Evolutionary conservation across 1,140 invertebrate genomes (phyloP), one percentile per base, ranked within the genome.

Genomic region (Dreissena polymorpha): DNA sequence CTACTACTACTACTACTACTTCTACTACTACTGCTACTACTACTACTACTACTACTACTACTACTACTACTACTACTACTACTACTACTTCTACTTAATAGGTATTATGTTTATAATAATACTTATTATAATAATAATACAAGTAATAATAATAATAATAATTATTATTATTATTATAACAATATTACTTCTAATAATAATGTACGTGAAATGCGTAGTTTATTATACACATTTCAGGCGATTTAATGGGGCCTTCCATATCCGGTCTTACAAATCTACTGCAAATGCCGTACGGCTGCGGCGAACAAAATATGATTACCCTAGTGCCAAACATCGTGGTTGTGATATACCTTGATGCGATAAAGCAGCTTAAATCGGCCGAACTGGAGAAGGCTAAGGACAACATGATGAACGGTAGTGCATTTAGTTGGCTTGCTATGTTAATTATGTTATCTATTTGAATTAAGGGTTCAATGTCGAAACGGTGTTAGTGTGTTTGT

Each of bases 291-390:
- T 96, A 95, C 76, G 97, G 97, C 0, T 98, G 97, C 93, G 97
- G 97, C 16, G 97, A 98, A 93, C 97, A 98, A 91, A 98, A 98
- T 87, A 97, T 98, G 96, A 93, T 98, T 0, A 96, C 96, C 86
- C 96, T 98, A 71, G 96, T 98, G 25, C 97, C 97, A 2, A 97
- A 97, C 91, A 96, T 98, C 87, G 95, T 97, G 64, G 95, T 97
- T 70, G 68, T 69, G 12, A 70, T n/a, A n/a, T n/a, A 98, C 91
- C 92, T 97, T 6, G 95, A 94, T 23, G 92, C 93, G 0, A 94
- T 94, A 0, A 94, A 95, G 82, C 95, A 95, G 21, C 10, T 82
- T 8, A 53, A 67, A 60, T 18, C 75, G 5, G 63, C 1, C 14
- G 63, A 67, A 25, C 39, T 67, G 23, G 68, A 53, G n/a, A 77